Evolutionary conservation across 2,113 vertebrate genomes (phyloP), one percentile per base, ranked within the genome.

Genomic region (Pseudorectes ferrugineus): DNA sequence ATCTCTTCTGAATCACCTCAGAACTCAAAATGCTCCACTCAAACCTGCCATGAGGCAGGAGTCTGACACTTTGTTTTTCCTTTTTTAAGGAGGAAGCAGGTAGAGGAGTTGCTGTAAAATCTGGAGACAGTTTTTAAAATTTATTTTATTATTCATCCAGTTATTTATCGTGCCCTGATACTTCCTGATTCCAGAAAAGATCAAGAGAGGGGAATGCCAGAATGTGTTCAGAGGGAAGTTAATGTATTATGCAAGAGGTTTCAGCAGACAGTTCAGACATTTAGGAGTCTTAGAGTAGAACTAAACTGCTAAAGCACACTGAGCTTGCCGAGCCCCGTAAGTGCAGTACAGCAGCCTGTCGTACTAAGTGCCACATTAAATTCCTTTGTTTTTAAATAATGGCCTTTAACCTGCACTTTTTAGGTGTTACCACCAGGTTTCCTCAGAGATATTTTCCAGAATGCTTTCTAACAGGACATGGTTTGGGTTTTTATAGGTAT

Each of bases 101-200:
- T 46, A n/a, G 38, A 19, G 14, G 11, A 73, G 31, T 14, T 3
- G 4, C n/a, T 76, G 15, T 48, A 57, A 57, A 66, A 72, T 4
- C 22, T 77, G 40, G 29, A 73, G 85, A 49, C 3, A 9, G 10
- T 22, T 66, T 71, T 25, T 9, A 40, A 68, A 48, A 55, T 62
- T 48, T 55, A 29, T 82, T 57, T 75, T 15, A 28, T 38, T 58
- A 31, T 78, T 88, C 49, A 76, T 45, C 63, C 42, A 72, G 43
- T 76, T 94, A 65, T 46, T 87, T 89, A 43, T 70, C 0, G 0
- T 71, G 43, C 6, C 12, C 68, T 84, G 61, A 14, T 49, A 16
- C 48, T 73, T 93, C 78, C 65, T 28, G 73, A 65, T 77, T 85
- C 36, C 31, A 70, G 85, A 22, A 8, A 35, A 89, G 73, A 70